Base-by-base conservation (phyloP, 2,888 invertebrate species). In the Galerucella nymphaeae region DNA sequence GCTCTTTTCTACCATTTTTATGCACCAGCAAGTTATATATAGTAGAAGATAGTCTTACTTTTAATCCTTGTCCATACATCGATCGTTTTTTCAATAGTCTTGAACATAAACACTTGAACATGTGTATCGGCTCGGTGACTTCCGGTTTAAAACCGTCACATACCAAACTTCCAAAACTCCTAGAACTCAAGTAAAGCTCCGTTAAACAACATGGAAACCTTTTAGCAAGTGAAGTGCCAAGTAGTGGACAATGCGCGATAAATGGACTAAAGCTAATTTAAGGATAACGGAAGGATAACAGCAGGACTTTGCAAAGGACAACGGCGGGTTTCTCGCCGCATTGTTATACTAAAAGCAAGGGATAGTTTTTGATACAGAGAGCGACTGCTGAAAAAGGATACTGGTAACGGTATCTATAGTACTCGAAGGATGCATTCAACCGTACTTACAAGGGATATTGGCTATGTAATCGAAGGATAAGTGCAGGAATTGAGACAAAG, bases 391-490 rank as follows among this genome's bases (percentile, higher is more conserved):
- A 18, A 53, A 53, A 53, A 18, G 53, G 53, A 53, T 53, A 18
- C 53, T 53, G 10, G 53, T 53, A 53, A 53, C 10, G 53, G n/a
- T 53, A 53, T 53, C 16, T 45, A 53, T 53, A 53, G 18, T 18
- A 53, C 53, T 53, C 18, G 53, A 53, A 53, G 53, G 53, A 53
- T 53, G 53, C 53, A 53, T 53, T 18, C 18, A 16, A 53, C 48
- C 48, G 48, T 48, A 14, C 6, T 48, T 13, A 48, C 53, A 18
- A 59, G 63, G 70, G 67, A 67, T 67, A 71, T 66, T 68, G 67
- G 59, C 63, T 38, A 65, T 10, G 18, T 53, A 53, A 53, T 53
- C 53, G 41, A 68, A 74, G 75, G 76, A 77, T 75, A 76, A 77
- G 70, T 68, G 66, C 5, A 30, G 48, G 42, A 59, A 14, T 63